A percentile compares a stretch with the other conserved stretches of the same genome.
phyloP scores from a whole-genome alignment of 2,797 vertebrate genomes.

The Tachyglossus aculeatus region DNA sequence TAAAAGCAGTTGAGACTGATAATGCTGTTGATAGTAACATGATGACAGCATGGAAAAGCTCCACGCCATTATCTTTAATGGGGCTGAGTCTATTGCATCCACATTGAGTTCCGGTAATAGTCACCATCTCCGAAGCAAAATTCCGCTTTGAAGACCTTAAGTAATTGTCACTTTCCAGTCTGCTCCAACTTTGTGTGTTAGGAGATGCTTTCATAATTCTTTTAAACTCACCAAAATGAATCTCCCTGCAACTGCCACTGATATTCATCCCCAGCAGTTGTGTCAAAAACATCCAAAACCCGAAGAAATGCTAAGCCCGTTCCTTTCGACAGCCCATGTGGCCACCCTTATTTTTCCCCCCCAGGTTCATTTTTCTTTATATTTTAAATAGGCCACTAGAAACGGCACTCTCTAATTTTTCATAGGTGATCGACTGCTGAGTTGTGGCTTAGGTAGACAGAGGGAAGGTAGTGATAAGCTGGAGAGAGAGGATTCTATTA shows the following conservation, averaged over 20 bases:
- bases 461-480: conserved; percentile 81
- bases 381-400: conserved; percentile 71
- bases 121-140: conserved; percentile 61
- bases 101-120: conserved; percentile 48
- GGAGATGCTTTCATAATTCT: conserved; percentile 32
- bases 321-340: conserved; percentile 22
- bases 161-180: conserved; percentile 56
- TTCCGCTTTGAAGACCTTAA: conserved; percentile 57
- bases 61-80: conserved; percentile 60
- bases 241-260: conserved; percentile 36
- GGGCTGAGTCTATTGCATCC: conserved; percentile 50
- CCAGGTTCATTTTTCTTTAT: conserved; percentile 52
- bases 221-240: conserved; percentile 31
- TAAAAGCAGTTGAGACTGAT: conserved; percentile 65
- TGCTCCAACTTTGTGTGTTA: conserved; percentile 31
- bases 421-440: conserved; percentile 78
- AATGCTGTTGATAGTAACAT: conserved; percentile 58
- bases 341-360: conserved; percentile 18
- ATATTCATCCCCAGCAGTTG: conserved; percentile 37
- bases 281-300: conserved; percentile 36
- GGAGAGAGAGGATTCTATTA: conserved; percentile 76
- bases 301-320: conserved; percentile 15
- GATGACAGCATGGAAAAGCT: conserved; percentile 65
- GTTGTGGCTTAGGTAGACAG: conserved; percentile 78
- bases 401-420: conserved; percentile 71